Evolutionary conservation across 2,797 vertebrate genomes (phyloP), one percentile per base, ranked within the genome.

Genomic region (Parotocinclus haroldoi): DNA sequence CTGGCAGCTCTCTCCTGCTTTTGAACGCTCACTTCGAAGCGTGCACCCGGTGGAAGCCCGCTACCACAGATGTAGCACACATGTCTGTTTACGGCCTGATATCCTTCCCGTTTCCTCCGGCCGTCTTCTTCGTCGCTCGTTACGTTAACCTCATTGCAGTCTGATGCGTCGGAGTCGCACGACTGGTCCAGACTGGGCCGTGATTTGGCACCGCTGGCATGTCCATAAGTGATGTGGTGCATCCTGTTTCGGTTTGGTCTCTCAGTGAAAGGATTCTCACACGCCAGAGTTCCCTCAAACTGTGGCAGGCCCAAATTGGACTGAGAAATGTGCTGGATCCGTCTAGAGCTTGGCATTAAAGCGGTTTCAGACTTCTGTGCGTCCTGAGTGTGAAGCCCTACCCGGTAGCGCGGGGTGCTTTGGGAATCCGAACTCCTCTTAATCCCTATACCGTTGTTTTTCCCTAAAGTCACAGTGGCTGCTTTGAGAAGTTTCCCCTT

Each of bases 21-120:
- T 86, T 99, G 96, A 66, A 98, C 94, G 72, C 94, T 93, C 80
- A 98, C 86, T 63, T 86, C 87, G 78, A 91, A 96, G 51, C 84
- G 86, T 3, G 83, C 68, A 3, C 81, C 68, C 0, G 74, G 79
- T 0, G 86, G 79, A 82, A 96, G 82, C 17, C 72, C 73, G 7
- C 83, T 77, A 16, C 95, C 94, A 9, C 96, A 99, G 75, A 99
- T 88, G 58, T 92, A 99, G 80, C 96, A 99, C 48, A 73, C 81
- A 16, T 81, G 81, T 54, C 86, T 82, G n/a, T 82, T 80, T 3
- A 78, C 55, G 52, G 74, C 71, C 74, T 76, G 9, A 53, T 42
- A 38, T 2, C 53, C 36, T 53, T 36, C 42, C 38, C 14, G 19
- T 9, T 6, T 71, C 38, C 37, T 51, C 14, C 40, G 46, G 12